These are phyloP conservation scores for Athene noctua DNA, from an alignment of 2,113 vertebrate species.

Conservation along the genomic window DNA sequence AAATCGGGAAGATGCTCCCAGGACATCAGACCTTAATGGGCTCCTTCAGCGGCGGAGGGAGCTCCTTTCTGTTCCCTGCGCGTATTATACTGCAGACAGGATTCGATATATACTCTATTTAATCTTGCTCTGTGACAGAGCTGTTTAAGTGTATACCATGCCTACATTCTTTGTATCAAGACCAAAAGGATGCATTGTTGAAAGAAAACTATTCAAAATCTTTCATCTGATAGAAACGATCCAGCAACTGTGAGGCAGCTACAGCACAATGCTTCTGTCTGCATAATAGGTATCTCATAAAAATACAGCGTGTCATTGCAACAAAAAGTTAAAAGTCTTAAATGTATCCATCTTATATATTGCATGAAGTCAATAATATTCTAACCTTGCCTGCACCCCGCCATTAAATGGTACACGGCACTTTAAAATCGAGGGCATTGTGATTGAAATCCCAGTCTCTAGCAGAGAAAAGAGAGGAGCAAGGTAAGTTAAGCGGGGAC, in stretches of 20 bases:
- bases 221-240: slow-evolving; percentile 73
- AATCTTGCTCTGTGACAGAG: slow-evolving; percentile 66
- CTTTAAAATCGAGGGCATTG: slow-evolving; percentile 59
- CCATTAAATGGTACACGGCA: slow-evolving; percentile 53
- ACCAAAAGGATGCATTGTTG: slow-evolving; percentile 71
- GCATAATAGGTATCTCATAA: slow-evolving; percentile 67
- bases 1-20: slow-evolving; percentile 28
- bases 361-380: slow-evolving; percentile 59
- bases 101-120: slow-evolving; percentile 56
- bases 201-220: slow-evolving; percentile 73
- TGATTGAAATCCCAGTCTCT: slow-evolving; percentile 55
- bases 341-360: slow-evolving; percentile 54
- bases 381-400: slow-evolving; percentile 50
- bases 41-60: slow-evolving; percentile 32
- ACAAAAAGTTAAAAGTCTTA: slow-evolving; percentile 64
- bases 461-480: slow-evolving; percentile 33
- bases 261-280: slow-evolving; percentile 63
- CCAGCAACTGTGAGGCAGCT: slow-evolving; percentile 67
- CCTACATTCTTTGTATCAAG: slow-evolving; percentile 67
- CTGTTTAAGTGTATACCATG: slow-evolving; percentile 71
- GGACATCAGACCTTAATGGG: slow-evolving; percentile 29
- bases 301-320: slow-evolving; percentile 61
- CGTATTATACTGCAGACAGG: slow-evolving; percentile 27
- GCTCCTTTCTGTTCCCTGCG: slow-evolving; percentile 6
- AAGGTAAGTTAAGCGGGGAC: slow-evolving; percentile 73